These are phyloP conservation scores for Colistium nudipinnis DNA, from an alignment of 2,113 vertebrate species.

Conservation along the genomic window DNA sequence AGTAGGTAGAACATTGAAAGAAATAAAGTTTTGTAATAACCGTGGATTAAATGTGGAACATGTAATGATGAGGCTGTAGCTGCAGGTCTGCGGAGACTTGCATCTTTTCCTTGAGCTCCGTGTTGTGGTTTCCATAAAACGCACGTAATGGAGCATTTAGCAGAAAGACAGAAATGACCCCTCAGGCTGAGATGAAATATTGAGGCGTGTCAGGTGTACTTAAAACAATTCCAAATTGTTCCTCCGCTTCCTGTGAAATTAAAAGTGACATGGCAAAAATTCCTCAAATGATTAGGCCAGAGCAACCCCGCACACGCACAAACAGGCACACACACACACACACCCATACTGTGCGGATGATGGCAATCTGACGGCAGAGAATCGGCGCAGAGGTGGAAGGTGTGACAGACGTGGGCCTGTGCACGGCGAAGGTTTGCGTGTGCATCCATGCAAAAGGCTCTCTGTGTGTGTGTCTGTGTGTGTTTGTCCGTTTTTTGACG, in stretches of 20 bases:
- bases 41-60: too few relatives aligned
- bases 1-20: too few relatives aligned
- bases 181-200: too few relatives aligned
- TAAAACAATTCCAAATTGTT: slow-evolving; percentile 9
- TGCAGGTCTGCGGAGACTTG: too few relatives aligned
- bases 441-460: not conserved
- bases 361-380: not conserved
- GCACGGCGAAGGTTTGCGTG: not conserved
- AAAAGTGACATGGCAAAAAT: slow-evolving; percentile 38
- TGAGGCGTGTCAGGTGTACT: too few relatives aligned
- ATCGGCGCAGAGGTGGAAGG: not conserved
- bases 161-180: too few relatives aligned
- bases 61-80: too few relatives aligned
- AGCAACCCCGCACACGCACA: slow-evolving; percentile 9
- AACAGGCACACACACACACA: too few relatives aligned
- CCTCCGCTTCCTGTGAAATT: slow-evolving; percentile 46
- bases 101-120: too few relatives aligned
- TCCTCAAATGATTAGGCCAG: slow-evolving; percentile 23
- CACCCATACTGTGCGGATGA: not conserved
- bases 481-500: slow-evolving; percentile 42
- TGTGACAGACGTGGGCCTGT: not conserved
- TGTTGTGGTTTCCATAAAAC: too few relatives aligned
- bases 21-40: too few relatives aligned
- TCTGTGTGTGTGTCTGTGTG: slow-evolving; percentile 4
- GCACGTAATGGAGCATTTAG: too few relatives aligned